These are phyloP conservation scores for Hoplostethus mediterraneus DNA, from an alignment of 2,797 vertebrate genomes.

Conservation along the genomic window DNA sequence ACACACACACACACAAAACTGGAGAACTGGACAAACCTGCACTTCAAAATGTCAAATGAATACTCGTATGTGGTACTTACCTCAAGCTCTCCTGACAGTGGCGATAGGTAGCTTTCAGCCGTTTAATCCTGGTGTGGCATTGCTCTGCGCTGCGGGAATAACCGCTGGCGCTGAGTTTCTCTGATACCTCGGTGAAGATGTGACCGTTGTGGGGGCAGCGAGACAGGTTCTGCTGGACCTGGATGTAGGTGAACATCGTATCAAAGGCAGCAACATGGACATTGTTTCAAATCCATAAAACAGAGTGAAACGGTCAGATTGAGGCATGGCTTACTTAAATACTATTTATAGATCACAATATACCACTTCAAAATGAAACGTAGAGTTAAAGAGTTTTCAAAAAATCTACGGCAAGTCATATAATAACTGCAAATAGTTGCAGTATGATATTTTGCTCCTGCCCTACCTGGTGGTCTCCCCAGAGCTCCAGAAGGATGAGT, in stretches of 20 bases:
- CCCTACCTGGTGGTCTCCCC: constrained; percentile 78
- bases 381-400: too few species aligned
- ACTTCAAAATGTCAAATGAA: neutral
- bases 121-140: constrained; percentile 84
- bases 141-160: constrained; percentile 79
- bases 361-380: too few species aligned
- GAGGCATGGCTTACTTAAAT: neutral
- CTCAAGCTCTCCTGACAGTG: constrained; percentile 80
- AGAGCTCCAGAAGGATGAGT: constrained; percentile 82
- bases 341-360: neutral
- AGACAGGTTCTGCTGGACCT: constrained; percentile 76
- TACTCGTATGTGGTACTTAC: constrained; percentile 25
- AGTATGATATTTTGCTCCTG: neutral
- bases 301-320: too few species aligned
- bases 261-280: neutral
- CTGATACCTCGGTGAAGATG: constrained; percentile 78
- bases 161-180: constrained; percentile 73
- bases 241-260: neutral
- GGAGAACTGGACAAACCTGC: neutral
- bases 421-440: neutral
- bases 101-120: constrained; percentile 79
- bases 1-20: constrained; percentile 8
- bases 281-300: neutral
- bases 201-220: constrained; percentile 81
- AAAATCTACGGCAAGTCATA: neutral